Base-by-base conservation (phyloP, 2,888 invertebrate genomes). In the Apoderus coryli region DNA sequence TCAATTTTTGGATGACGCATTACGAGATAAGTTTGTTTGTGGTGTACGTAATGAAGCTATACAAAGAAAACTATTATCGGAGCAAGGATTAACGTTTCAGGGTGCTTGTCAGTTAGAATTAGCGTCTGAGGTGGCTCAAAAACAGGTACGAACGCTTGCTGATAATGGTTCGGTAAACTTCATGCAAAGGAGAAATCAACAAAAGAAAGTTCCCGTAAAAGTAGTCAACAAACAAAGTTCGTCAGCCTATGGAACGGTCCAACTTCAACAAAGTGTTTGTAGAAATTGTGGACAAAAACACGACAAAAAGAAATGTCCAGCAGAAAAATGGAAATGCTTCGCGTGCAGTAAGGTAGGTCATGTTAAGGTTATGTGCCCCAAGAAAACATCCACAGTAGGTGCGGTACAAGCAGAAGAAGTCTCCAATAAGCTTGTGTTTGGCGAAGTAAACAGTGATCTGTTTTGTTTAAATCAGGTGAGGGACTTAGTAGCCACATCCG, bases 11-110 rank as follows among this genome's bases (percentile, higher is more conserved):
- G 24, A 39, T 10, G 35, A 35, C 6, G 35, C 32, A n/a, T 16
- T 39, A 13, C 19, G 31, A 3, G 37, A 39, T 14, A n/a, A 27
- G 14, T 28, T 39, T 16, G 38, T 38, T 2, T 30, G 33, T 31
- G 33, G 38, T 2, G 4, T 38, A 7, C 4, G 10, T 2, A n/a
- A 25, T n/a, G 29, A 35, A 28, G 13, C 12, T 10, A 25, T 36
- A 6, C 38, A 38, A 12, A 29, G 26, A 9, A 30, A 22, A 15
- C 14, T 36, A 6, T 15, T 38, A 16, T n/a, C n/a, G n/a, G n/a
- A n/a, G n/a, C n/a, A n/a, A n/a, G n/a, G n/a, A n/a, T n/a, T n/a
- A n/a, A n/a, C n/a, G n/a, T n/a, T n/a, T n/a, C n/a, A n/a, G n/a
- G n/a, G n/a, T n/a, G n/a, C n/a, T n/a, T n/a, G n/a, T n/a, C n/a